Evolutionary conservation across 2,113 vertebrate species (phyloP).

Genomic region (Zosterops japonicus): DNA sequence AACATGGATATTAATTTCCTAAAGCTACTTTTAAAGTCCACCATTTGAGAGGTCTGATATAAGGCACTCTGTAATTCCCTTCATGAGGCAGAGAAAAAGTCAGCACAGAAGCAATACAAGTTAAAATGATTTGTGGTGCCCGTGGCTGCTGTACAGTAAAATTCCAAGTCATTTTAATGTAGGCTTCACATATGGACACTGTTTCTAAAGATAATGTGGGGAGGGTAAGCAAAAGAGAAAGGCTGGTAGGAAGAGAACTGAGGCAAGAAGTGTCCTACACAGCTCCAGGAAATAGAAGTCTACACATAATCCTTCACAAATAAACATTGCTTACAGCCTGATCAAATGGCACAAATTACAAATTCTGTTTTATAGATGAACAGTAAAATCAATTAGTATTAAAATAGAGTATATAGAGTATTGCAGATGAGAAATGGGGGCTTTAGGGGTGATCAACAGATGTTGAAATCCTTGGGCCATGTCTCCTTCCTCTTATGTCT

Average conservation of each 20-base stretch:
- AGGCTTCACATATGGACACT: neutral
- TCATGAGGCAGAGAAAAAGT: neutral
- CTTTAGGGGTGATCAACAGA: neutral
- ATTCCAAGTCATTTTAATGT: neutral
- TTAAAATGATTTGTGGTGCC: neutral
- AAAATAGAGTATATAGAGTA: neutral
- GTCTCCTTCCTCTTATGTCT: neutral
- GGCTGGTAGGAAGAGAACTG: neutral
- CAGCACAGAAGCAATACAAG: neutral
- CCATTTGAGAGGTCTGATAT: neutral
- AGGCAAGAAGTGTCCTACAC: neutral
- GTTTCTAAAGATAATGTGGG: neutral
- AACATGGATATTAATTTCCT: neutral
- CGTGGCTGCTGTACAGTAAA: neutral
- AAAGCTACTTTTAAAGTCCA: neutral
- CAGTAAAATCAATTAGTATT: neutral
- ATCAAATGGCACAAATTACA: neutral
- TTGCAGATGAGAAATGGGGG: neutral
- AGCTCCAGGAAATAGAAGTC: neutral
- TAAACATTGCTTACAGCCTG: neutral
- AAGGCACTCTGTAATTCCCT: neutral
- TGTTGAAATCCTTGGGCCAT: neutral
- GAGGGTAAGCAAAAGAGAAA: neutral
- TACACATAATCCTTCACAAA: neutral
- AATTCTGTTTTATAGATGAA: neutral